phyloP scores from a whole-genome alignment of 2,113 vertebrate species.

The Glaucidium brasilianum region DNA sequence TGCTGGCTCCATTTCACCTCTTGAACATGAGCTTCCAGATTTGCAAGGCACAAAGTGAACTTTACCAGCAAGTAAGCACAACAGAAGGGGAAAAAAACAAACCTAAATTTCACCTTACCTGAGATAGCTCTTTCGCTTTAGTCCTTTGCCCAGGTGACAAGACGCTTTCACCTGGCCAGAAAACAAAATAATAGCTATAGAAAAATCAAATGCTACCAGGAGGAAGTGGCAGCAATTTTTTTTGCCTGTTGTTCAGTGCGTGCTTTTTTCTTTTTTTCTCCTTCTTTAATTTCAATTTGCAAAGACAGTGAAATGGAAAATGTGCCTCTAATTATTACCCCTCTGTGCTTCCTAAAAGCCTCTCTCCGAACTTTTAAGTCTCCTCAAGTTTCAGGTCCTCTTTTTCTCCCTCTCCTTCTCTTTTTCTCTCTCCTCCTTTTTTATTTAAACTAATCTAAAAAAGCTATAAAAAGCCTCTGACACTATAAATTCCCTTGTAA shows the following conservation, averaged over 20 bases:
- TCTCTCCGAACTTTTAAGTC: conserved; percentile 78
- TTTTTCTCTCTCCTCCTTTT: conserved; percentile 38
- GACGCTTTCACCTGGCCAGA: not conserved
- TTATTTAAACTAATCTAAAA: conserved; percentile 82
- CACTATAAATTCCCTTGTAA: conserved; percentile 84
- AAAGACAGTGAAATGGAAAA: conserved; percentile 73
- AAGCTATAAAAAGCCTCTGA: conserved; percentile 82
- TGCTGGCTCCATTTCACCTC: not conserved
- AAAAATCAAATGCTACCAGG: not conserved
- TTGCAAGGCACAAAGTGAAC: not conserved
- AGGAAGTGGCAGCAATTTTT: not conserved
- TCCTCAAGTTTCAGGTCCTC: conserved; percentile 78
- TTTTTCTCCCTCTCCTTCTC: conserved; percentile 59
- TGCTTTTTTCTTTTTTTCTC: not conserved
- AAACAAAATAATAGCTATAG: not conserved
- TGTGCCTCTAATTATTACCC: conserved; percentile 73
- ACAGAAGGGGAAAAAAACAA: not conserved
- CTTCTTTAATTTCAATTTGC: conserved; percentile 53
- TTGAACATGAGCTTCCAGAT: not conserved
- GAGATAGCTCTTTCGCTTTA: not conserved
- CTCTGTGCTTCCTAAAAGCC: conserved; percentile 74
- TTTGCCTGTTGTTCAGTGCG: not conserved
- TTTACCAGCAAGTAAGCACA: not conserved
- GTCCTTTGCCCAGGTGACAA: not conserved
- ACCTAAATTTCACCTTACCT: not conserved